Conservation (phyloP, 2,888 invertebrate genomes). For the Lithophane semibrunnea region DNA sequence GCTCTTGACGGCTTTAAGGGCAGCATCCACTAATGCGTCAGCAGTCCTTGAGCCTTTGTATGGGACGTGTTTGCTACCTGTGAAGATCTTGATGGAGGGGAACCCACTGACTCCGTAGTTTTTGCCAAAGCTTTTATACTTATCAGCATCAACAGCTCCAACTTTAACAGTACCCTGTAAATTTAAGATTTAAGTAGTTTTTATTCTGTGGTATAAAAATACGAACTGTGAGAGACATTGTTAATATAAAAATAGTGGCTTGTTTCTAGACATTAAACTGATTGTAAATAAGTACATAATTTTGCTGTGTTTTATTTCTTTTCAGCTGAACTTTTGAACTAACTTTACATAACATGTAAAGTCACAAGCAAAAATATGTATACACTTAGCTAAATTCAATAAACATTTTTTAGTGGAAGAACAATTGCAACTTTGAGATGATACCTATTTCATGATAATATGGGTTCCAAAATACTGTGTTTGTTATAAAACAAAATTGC, state of each 20-base stretch:
- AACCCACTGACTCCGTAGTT: constrained; percentile 97
- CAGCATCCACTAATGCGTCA: constrained; percentile 95
- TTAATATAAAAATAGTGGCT: background rate
- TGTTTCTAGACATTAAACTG: background rate
- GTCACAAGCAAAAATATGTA: too few relatives aligned
- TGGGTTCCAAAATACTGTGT: too few relatives aligned
- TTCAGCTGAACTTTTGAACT: background rate
- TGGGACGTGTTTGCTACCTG: constrained; percentile 95
- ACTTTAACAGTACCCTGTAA: constrained; percentile 97
- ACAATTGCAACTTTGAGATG: too few relatives aligned
- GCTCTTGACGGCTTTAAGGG: constrained; percentile 93
- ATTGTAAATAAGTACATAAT: background rate
- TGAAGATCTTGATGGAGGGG: constrained; percentile 99
- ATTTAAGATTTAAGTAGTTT: constrained; percentile 24
- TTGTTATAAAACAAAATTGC: too few relatives aligned
- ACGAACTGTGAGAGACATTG: background rate
- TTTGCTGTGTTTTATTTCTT: background rate
- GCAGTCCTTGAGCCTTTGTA: constrained; percentile 97
- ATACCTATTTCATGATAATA: too few relatives aligned
- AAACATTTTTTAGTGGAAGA: too few relatives aligned
- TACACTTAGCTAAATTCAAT: too few relatives aligned
- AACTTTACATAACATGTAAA: background rate
- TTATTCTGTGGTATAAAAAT: background rate
- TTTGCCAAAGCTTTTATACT: constrained; percentile 94
- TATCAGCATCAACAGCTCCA: constrained; percentile 98